Base-by-base conservation (phyloP, 2,888 invertebrate genomes). In the Chrysolina haemoptera region DNA sequence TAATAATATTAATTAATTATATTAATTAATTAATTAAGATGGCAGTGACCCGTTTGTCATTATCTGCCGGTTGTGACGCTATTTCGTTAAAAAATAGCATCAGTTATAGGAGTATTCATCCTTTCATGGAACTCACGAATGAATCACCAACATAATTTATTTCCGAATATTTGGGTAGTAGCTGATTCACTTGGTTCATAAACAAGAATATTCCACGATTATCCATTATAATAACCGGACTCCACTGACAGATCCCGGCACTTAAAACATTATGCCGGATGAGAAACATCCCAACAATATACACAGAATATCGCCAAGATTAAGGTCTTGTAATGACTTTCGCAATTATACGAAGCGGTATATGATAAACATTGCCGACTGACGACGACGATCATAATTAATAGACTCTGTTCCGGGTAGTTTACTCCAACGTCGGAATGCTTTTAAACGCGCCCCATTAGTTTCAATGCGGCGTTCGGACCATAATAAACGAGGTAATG, bases 361-460 rank as follows among this genome's bases (percentile, higher is more conserved):
- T 35, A 59, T 59, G 59, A 59, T 59, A 59, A 59, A 27, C 59
- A 59, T 59, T 27, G n/a, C 22, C 35, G 9, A 27, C 59, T 59
- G 59, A 59, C 35, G 59, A 16, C 9, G 27, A 59, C 59, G 35
- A 59, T 59, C 59, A 59, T 59, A 59, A 59, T 59, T 59, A 59
- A 59, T 59, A 59, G 59, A 59, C 59, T 35, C 27, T n/a, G n/a
- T 59, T 59, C 59, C 59, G 59, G 59, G 59, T 59, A 59, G 59
- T 59, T 59, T 59, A 59, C 59, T 59, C 14, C 27, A 59, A 59
- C 59, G 59, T 59, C 16, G 59, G 59, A 59, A 59, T 59, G 59
- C 59, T 59, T 59, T 59, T 59, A 59, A 59, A 27, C 3, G 27
- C 59, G 59, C 59, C 59, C 59, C 59, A 59, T 59, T 59, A 59